Percentiles rank a stretch among this genome's conserved stretches.
phyloP scores from a whole-genome alignment of 2,888 invertebrate species.

The Chymomyza procnemis region DNA sequence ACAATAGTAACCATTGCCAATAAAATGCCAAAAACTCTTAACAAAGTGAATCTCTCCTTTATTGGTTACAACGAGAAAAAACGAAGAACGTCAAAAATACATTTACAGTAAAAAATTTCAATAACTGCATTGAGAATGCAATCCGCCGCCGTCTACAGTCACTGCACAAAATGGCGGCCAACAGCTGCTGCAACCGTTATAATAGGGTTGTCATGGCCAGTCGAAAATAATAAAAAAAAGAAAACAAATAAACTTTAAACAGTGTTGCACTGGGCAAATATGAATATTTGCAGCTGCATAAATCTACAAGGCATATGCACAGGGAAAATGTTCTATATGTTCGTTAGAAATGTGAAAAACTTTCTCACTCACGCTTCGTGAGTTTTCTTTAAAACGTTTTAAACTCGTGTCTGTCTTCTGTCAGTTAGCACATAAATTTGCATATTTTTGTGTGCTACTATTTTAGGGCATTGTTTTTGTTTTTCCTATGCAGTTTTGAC shows the following conservation, averaged over 20 bases:
- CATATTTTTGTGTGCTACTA: constrained; percentile 64
- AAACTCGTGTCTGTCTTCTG: constrained; percentile 22
- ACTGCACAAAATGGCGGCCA: not conserved
- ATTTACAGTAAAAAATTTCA: not conserved
- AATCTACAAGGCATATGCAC: constrained; percentile 54
- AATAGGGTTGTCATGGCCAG: not conserved
- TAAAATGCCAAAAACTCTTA: not conserved
- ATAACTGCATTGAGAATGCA: constrained; percentile 3
- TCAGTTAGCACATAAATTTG: constrained; percentile 65
- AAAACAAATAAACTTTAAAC: not conserved
- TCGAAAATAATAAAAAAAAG: too few species aligned
- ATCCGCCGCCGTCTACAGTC: too few species aligned
- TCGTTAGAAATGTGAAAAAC: constrained; percentile 50
- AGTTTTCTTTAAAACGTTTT: constrained; percentile 30
- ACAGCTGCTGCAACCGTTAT: not conserved
- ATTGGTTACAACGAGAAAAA: not conserved
- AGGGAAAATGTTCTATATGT: constrained; percentile 47
- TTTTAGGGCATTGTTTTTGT: not conserved
- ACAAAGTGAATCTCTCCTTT: not conserved
- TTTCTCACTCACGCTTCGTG: constrained; percentile 69
- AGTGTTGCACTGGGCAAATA: not conserved
- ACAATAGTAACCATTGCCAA: not conserved
- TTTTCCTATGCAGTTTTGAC: not conserved
- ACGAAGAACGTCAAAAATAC: not conserved
- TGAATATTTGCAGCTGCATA: constrained; percentile 33